A percentile compares a stretch with the other conserved stretches of the same genome.
phyloP scores from a whole-genome alignment of 2,888 invertebrate genomes.

The Cantharis nigra region DNA sequence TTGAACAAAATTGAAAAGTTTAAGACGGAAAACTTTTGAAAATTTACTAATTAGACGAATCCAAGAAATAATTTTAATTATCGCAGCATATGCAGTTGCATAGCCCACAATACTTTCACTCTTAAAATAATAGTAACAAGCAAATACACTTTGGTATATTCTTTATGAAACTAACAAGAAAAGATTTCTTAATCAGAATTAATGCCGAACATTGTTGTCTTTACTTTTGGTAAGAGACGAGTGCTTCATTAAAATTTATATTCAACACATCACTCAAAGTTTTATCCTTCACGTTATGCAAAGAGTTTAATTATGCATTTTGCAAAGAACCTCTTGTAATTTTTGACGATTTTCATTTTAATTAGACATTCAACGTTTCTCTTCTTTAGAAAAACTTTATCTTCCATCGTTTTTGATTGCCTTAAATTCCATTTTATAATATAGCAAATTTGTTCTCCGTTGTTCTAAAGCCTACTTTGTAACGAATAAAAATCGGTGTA shows the following conservation, averaged over 20 bases:
- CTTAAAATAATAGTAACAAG: neutral
- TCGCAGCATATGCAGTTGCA: neutral
- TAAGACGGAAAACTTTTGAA: too few relatives aligned
- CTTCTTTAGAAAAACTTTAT: neutral
- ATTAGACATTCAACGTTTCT: neutral
- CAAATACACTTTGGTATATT: neutral
- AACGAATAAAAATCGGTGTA: neutral
- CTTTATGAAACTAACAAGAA: neutral
- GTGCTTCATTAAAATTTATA: neutral
- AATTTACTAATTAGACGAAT: neutral
- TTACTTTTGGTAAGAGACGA: neutral
- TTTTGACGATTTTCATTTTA: neutral
- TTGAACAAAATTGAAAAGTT: too few relatives aligned
- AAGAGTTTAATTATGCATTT: neutral
- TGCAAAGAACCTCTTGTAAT: neutral
- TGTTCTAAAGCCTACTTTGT: neutral
- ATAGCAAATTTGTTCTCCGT: neutral
- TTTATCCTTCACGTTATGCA: neutral
- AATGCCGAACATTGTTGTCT: neutral
- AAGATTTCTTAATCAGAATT: neutral
- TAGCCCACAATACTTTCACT: neutral
- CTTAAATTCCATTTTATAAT: neutral
- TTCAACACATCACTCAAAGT: neutral
- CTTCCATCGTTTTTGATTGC: neutral
- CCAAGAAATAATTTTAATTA: neutral